Evolutionary conservation across 2,888 invertebrate species (phyloP), one percentile per base, ranked within the genome.

Genomic region (Acheta domesticus): DNA sequence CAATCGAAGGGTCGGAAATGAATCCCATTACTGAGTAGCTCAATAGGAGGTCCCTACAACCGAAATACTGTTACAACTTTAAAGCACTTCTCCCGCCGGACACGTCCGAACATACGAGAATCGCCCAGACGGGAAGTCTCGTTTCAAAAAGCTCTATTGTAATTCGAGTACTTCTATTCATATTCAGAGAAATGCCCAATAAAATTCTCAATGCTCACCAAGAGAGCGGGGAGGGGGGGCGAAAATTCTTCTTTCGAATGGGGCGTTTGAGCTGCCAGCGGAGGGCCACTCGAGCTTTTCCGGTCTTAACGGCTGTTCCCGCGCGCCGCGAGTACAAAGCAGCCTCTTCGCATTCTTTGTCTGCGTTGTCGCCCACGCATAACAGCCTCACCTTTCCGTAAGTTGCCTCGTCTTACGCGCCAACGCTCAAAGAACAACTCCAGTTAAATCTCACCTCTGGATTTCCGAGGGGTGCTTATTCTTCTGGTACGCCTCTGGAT

Each of bases 101-200:
- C 36, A 62, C 62, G 14, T n/a, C 62, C 62, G 3, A 62, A 62
- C n/a, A 62, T 5, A 19, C 62, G 62, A 62, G 62, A 62, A 14
- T 14, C 62, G 62, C 0, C 62, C 62, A 62, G 14, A n/a, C 12
- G n/a, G 62, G 62, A 62, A 62, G 62, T 11, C 1, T 14, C n/a
- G n/a, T 11, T n/a, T 8, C 62, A 5, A 62, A 62, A 62, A 62
- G 16, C 62, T 62, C n/a, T n/a, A 62, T 62, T 62, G 62, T 62
- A 62, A 62, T 62, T 62, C 62, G 62, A 62, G 62, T 62, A n/a
- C 62, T 62, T n/a, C 16, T 11, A 62, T 62, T 62, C 62, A 62
- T 62, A 62, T 62, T 62, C 62, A 62, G 14, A n/a, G 62, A 62
- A 62, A 62, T 62, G n/a, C n/a, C 62, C 62, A 62, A 62, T 62